These are phyloP conservation scores for Halcyon senegalensis DNA, from an alignment of 2,113 vertebrate species.

Conservation along the genomic window DNA sequence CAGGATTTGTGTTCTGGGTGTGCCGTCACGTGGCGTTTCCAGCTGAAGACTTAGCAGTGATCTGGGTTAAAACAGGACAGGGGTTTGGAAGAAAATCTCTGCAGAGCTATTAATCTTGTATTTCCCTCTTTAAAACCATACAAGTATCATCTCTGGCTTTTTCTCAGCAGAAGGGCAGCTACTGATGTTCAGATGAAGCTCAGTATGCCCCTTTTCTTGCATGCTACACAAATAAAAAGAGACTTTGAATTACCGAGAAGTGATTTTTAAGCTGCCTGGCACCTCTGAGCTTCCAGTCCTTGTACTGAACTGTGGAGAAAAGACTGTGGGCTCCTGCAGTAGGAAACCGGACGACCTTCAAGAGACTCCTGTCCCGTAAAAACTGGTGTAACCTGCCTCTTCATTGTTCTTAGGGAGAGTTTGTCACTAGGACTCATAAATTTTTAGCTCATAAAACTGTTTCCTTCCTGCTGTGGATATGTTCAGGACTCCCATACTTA, in stretches of 20 bases:
- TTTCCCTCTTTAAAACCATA: neutral
- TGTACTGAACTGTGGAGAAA: neutral
- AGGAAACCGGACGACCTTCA: neutral
- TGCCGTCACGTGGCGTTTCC: neutral
- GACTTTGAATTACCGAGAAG: neutral
- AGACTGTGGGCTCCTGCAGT: neutral
- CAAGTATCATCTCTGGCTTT: fast-evolving
- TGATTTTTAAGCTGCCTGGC: neutral
- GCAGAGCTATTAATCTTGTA: neutral
- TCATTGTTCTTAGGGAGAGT: neutral
- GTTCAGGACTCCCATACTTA: neutral
- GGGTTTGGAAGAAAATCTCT: neutral
- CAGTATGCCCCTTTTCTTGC: neutral
- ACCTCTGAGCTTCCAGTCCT: neutral
- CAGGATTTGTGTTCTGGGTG: neutral
- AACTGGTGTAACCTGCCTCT: neutral
- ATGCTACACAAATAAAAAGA: neutral
- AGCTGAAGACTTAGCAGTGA: neutral
- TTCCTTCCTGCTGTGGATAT: neutral
- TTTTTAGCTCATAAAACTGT: slow-evolving; percentile 6
- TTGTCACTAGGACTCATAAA: neutral
- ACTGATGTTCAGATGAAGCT: neutral
- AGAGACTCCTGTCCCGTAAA: neutral
- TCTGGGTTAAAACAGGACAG: neutral
- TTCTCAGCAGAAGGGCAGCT: neutral